Evolutionary conservation across 2,888 invertebrate species (phyloP), one percentile per base, ranked within the genome.

Genomic region (Melanostoma mellinum): DNA sequence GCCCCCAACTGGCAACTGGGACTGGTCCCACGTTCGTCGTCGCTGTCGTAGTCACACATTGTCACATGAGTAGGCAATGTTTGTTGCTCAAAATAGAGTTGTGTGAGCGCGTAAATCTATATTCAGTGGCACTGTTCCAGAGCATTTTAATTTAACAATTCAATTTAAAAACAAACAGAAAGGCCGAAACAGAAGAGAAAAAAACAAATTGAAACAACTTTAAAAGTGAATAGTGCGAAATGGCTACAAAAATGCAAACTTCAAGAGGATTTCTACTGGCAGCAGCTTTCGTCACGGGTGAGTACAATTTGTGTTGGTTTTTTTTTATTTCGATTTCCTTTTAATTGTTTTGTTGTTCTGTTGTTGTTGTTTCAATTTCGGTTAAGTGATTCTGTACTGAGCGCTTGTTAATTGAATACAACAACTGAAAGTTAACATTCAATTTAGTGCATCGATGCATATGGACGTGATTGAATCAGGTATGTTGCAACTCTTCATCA

Each of bases 211-310:
- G 4, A 74, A 68, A 55, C 55, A 61, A 40, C 40, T 53, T 55
- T 20, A 61, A 42, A 33, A 55, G 52, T 52, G 6, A 55, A 63
- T 56, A 71, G 52, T 65, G 74, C 50, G 73, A 6, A 72, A 58
- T 69, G 58, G 35, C 38, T 38, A 52, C 6, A 40, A 74, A 63
- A 56, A 82, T 82, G 77, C 46, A 6, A 58, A 58, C 77, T 10
- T 55, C 82, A 9, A 68, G 63, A 48, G 58, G 69, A 78, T 65
- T 77, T 60, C 32, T 82, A 10, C 56, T 82, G 58, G 69, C 65
- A 32, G 82, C 69, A 40, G 77, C 77, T 61, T 46, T 73, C 35
- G 56, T 82, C 32, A 82, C 73, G 35, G 82, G 82, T 82, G 63
- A 82, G 82, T 82, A 50, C n/a, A 42, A 6, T 9, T 72, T 72